phyloP scores from a whole-genome alignment of 2,113 vertebrate genomes.

The Meles meles region DNA sequence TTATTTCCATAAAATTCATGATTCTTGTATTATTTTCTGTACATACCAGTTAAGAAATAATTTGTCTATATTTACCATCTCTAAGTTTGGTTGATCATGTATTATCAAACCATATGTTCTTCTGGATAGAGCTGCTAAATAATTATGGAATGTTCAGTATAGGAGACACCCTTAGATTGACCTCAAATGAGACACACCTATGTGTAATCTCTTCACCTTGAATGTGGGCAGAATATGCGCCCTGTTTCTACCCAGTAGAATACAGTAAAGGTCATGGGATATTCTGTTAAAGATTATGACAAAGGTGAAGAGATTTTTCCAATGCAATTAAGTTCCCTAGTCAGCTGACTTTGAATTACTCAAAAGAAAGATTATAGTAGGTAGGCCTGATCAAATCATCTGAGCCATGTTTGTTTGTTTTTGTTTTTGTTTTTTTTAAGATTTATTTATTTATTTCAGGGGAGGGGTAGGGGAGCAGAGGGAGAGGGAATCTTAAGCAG shows the following conservation, averaged over 20 bases:
- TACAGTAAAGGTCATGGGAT: neutral
- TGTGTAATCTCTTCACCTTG: neutral
- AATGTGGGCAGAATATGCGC: neutral
- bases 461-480: neutral
- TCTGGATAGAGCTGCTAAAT: neutral
- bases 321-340: neutral
- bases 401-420: neutral
- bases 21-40: neutral
- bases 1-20: neutral
- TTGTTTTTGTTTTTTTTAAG: neutral
- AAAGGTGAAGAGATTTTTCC: neutral
- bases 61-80: neutral
- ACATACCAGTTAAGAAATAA: neutral
- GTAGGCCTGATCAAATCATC: neutral
- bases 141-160: neutral
- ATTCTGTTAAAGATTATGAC: neutral
- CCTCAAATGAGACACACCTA: neutral
- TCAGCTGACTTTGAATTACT: neutral
- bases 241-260: neutral
- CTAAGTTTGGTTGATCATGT: neutral
- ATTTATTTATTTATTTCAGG: neutral
- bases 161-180: neutral
- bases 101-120: neutral
- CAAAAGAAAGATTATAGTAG: neutral
- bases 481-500: neutral